Conservation (phyloP, 2,113 vertebrate species). For the Cephalopterus ornatus region DNA sequence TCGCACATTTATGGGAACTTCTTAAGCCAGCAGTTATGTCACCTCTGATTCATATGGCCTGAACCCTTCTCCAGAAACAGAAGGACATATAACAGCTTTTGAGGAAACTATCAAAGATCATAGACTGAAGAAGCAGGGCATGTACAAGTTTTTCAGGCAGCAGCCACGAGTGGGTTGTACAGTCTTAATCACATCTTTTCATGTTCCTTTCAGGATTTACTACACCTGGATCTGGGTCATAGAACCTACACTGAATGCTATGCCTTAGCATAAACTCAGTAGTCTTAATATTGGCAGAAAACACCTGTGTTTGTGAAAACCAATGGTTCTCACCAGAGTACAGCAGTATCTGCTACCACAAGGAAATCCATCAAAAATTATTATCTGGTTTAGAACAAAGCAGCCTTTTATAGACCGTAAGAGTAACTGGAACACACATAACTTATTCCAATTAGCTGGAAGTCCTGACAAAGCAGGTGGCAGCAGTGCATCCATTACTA, state of each 20-base stretch:
- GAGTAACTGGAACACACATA: constrained; percentile 56
- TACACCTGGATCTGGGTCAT: neutral
- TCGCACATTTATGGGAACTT: accelerated
- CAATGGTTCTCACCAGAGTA: neutral
- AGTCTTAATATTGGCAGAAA: neutral
- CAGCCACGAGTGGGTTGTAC: neutral
- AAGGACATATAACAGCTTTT: neutral
- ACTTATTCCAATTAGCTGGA: constrained; percentile 71
- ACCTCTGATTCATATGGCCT: neutral
- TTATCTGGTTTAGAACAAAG: constrained; percentile 60
- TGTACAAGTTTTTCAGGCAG: neutral
- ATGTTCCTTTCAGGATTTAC: neutral
- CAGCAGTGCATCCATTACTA: constrained; percentile 43
- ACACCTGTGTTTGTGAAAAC: constrained; percentile 30
- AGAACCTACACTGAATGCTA: neutral
- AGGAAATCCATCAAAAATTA: constrained; percentile 60
- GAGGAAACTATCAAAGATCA: neutral
- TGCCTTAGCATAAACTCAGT: neutral
- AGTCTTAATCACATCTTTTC: neutral
- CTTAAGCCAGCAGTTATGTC: neutral
- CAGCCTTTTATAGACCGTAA: constrained; percentile 44
- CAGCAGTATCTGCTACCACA: neutral
- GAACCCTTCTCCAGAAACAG: neutral
- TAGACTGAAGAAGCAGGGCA: neutral
- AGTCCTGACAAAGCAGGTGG: constrained; percentile 60